Conservation (phyloP, 2,113 vertebrate genomes). For the Spea multiplicata region DNA sequence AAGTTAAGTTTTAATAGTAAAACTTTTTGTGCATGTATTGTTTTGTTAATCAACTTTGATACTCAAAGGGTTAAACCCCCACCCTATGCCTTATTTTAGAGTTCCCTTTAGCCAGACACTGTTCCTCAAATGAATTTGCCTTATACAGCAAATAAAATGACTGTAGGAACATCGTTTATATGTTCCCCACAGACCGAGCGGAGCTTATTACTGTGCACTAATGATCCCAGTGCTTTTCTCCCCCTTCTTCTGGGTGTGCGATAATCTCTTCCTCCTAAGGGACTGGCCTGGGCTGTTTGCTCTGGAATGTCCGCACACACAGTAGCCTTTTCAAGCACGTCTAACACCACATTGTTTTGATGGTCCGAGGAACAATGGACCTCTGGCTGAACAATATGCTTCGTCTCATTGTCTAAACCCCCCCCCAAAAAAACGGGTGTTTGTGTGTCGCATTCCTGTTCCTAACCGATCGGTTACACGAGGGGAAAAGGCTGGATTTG, state of each 20-base stretch:
- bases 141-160: background rate
- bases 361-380: slow-evolving; percentile 2
- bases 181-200: too few species aligned
- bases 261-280: slow-evolving; percentile 13
- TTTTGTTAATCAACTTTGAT: too few species aligned
- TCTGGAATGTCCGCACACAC: slow-evolving; percentile 28
- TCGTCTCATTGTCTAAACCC: slow-evolving; percentile 2
- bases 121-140: too few species aligned
- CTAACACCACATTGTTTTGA: slow-evolving; percentile 19
- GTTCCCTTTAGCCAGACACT: too few species aligned
- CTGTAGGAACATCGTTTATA: too few species aligned
- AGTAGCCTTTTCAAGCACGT: slow-evolving; percentile 21
- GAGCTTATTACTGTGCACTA: background rate
- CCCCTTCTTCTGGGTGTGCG: background rate
- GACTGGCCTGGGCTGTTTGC: slow-evolving; percentile 8
- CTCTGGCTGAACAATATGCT: slow-evolving; percentile 13
- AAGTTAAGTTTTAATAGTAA: too few species aligned
- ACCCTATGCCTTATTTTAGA: too few species aligned
- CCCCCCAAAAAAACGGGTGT: background rate
- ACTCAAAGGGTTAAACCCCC: too few species aligned
- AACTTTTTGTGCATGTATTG: too few species aligned
- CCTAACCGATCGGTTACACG: background rate
- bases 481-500: background rate
- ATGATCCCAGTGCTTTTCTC: background rate
- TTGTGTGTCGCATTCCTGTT: slow-evolving; percentile 15